A percentile compares a stretch with the other conserved stretches of the same genome.
These are phyloP conservation scores for Eleginops maclovinus DNA, from an alignment of 2,113 vertebrate species.

Conservation along the genomic window DNA sequence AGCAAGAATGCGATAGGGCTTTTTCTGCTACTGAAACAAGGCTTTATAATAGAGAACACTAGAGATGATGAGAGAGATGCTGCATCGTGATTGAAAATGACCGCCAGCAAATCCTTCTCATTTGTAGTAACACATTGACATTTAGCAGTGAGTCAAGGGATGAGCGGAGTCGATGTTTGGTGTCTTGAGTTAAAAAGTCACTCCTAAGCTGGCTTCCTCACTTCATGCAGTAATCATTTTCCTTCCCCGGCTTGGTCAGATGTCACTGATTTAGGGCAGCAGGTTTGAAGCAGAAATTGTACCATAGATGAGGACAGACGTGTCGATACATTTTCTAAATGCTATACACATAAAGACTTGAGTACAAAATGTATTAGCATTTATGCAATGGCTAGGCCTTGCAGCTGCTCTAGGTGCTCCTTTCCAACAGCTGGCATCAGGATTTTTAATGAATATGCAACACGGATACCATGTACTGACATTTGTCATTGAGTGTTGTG, in stretches of 20 bases:
- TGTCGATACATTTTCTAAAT: slow-evolving; percentile 22
- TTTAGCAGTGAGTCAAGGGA: slow-evolving; percentile 54
- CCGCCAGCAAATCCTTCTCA: slow-evolving; percentile 61
- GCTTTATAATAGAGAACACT: slow-evolving; percentile 44
- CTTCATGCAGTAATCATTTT: slow-evolving; percentile 34
- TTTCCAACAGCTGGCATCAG: slow-evolving; percentile 73
- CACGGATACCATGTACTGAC: slow-evolving; percentile 35
- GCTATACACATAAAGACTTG: slow-evolving; percentile 2
- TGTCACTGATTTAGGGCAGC: slow-evolving; percentile 7
- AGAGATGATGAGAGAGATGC: slow-evolving; percentile 47
- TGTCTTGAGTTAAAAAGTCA: slow-evolving; percentile 47
- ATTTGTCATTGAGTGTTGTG: slow-evolving; percentile 67
- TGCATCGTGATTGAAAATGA: slow-evolving; percentile 59
- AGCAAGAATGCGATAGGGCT: slow-evolving; percentile 13
- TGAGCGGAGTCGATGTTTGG: slow-evolving; percentile 48
- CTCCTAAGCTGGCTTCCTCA: slow-evolving; percentile 15
- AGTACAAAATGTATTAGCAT: slow-evolving; percentile 38
- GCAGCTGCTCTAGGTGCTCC: slow-evolving; percentile 57
- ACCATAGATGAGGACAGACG: not conserved
- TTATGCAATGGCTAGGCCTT: slow-evolving; percentile 58
- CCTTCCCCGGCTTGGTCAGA: slow-evolving; percentile 9
- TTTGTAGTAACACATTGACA: slow-evolving; percentile 69
- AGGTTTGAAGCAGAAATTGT: not conserved
- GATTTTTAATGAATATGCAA: slow-evolving; percentile 71
- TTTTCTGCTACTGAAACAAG: slow-evolving; percentile 52